Evolutionary conservation across 30 jellyfish, hydroid and myxozoan species (phyloP).

Genomic region (Rhopilema esculentum): DNA sequence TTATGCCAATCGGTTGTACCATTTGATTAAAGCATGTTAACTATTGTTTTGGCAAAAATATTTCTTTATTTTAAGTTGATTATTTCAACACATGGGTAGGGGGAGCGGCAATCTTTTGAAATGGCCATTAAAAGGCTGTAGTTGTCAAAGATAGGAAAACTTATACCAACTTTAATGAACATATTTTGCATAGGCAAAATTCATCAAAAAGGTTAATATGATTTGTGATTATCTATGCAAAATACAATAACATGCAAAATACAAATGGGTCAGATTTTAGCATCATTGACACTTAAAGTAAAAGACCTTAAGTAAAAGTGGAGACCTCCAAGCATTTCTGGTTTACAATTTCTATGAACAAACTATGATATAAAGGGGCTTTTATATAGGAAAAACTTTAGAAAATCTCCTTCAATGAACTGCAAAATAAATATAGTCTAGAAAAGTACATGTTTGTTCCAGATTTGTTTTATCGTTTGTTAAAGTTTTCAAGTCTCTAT

Average conservation of each 20-base stretch:
- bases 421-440: too few relatives aligned
- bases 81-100: slow-evolving; percentile 11
- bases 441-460: too few relatives aligned
- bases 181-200: slow-evolving; percentile 19
- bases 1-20: slow-evolving; percentile 44
- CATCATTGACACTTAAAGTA: too few relatives aligned
- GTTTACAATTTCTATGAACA: too few relatives aligned
- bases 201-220: slow-evolving; percentile 1
- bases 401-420: too few relatives aligned
- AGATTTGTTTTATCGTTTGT: too few relatives aligned
- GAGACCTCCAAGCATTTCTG: too few relatives aligned
- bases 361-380: too few relatives aligned
- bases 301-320: too few relatives aligned
- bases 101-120: slow-evolving; percentile 26
- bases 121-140: slow-evolving; percentile 25
- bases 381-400: too few relatives aligned
- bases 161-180: slow-evolving; percentile 13
- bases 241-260: background rate
- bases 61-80: slow-evolving; percentile 3
- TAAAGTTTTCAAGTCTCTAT: too few relatives aligned
- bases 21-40: slow-evolving; percentile 14
- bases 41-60: slow-evolving; percentile 10
- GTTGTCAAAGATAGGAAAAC: slow-evolving; percentile 21
- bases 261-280: background rate
- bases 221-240: slow-evolving; percentile 10